Evolutionary conservation across 2,888 invertebrate genomes (phyloP).

Genomic region (Lamellibrachia satsuma): DNA sequence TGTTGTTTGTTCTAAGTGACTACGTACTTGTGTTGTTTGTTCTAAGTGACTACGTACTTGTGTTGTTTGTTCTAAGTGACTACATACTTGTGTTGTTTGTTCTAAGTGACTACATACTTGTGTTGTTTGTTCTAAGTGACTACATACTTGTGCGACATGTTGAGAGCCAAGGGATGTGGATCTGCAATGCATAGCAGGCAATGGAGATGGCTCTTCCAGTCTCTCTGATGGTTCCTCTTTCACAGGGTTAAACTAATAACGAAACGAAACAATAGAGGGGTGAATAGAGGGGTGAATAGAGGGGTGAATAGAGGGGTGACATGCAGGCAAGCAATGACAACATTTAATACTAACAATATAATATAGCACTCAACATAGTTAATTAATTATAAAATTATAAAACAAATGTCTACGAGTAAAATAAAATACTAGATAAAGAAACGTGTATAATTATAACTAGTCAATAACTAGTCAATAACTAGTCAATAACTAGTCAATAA

Average conservation of each 20-base stretch:
- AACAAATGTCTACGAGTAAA: too few relatives aligned
- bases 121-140: neutral
- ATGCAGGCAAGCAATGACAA: neutral
- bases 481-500: too few relatives aligned
- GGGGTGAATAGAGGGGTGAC: neutral
- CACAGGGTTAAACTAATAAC: neutral
- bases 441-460: too few relatives aligned
- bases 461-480: too few relatives aligned
- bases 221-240: neutral
- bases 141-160: neutral
- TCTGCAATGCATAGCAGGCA: neutral
- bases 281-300: too few relatives aligned
- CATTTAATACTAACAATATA: neutral
- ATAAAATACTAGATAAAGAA: too few relatives aligned
- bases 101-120: too few relatives aligned
- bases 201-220: neutral
- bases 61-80: neutral
- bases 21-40: neutral
- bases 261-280: neutral
- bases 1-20: neutral
- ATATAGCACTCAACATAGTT: too few relatives aligned
- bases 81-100: neutral
- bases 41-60: neutral
- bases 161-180: neutral
- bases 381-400: too few relatives aligned